These are phyloP conservation scores for Ferrisia virgata DNA, from an alignment of 2,888 invertebrate species.

Conservation along the genomic window DNA sequence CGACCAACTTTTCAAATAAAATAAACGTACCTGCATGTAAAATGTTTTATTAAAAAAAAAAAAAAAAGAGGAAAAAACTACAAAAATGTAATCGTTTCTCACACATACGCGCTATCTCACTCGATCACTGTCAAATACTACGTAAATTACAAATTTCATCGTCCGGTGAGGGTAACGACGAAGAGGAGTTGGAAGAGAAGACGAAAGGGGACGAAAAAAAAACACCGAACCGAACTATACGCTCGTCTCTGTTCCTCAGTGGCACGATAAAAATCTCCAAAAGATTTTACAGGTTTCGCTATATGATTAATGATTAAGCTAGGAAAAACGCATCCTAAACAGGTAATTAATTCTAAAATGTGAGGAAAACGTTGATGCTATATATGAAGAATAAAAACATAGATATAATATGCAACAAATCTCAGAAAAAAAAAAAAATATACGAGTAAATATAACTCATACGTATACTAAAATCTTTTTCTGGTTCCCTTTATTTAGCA, in stretches of 20 bases:
- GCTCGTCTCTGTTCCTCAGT: not conserved
- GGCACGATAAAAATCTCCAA: conserved; percentile 3
- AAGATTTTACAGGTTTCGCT: conserved; percentile 12
- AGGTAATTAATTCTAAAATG: conserved; percentile 27
- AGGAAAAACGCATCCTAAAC: conserved; percentile 25
- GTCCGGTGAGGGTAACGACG: not conserved
- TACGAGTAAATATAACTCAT: too few relatives aligned
- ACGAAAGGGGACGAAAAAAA: not conserved
- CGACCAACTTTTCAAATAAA: too few relatives aligned
- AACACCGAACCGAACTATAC: not conserved
- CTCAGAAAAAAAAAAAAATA: not conserved
- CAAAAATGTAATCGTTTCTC: not conserved
- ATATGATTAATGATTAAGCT: conserved; percentile 20
- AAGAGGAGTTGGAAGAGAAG: not conserved
- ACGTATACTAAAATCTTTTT: not conserved
- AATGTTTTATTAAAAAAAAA: not conserved
- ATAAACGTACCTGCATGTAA: too few relatives aligned
- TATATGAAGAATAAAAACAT: not conserved
- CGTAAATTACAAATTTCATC: not conserved
- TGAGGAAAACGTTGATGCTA: conserved; percentile 3
- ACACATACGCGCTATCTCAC: not conserved
- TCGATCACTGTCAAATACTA: conserved; percentile 13
- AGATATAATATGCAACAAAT: not conserved
- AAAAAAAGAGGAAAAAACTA: not conserved
- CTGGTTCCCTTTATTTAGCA: not conserved